Percentiles rank a stretch among this genome's conserved stretches.
phyloP scores from a whole-genome alignment of 2,113 vertebrate species.

The Oryzias woworae region DNA sequence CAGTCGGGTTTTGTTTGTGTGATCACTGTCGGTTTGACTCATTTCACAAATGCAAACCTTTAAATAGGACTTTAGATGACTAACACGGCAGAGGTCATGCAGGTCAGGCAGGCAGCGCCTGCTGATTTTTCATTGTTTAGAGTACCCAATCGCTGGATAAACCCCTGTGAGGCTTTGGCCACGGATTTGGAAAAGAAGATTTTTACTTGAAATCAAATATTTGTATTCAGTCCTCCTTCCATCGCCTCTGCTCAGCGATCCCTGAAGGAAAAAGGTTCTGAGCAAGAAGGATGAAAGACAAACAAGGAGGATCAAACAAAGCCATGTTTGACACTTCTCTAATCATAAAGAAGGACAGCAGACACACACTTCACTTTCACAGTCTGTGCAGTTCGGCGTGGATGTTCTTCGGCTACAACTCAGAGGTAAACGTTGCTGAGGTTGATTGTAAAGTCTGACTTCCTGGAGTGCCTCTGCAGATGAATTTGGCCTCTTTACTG shows the following conservation, averaged over 20 bases:
- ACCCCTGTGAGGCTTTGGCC: background rate
- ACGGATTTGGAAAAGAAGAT: background rate
- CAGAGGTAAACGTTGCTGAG: too few species aligned
- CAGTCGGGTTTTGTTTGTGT: slow-evolving; percentile 1
- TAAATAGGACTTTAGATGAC: background rate
- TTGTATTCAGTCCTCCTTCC: background rate
- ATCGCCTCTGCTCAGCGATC: background rate
- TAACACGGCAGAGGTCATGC: background rate
- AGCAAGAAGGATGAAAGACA: slow-evolving; percentile 8
- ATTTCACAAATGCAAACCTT: background rate
- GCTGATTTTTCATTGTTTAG: slow-evolving; percentile 12
- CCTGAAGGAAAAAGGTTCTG: slow-evolving; percentile 4
- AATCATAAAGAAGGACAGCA: background rate
- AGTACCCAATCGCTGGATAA: background rate
- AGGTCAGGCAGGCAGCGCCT: background rate
- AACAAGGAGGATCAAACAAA: slow-evolving; percentile 1
- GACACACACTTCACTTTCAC: background rate
- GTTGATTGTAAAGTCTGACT: too few species aligned
- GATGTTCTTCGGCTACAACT: too few species aligned
- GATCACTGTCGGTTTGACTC: background rate
- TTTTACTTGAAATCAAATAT: slow-evolving; percentile 4
- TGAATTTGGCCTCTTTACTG: slow-evolving; percentile 23
- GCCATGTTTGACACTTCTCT: slow-evolving; percentile 8
- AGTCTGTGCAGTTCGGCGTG: background rate
- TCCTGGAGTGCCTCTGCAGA: background rate